Conservation (phyloP, 2,888 invertebrate species). For the Graphium colonna region DNA sequence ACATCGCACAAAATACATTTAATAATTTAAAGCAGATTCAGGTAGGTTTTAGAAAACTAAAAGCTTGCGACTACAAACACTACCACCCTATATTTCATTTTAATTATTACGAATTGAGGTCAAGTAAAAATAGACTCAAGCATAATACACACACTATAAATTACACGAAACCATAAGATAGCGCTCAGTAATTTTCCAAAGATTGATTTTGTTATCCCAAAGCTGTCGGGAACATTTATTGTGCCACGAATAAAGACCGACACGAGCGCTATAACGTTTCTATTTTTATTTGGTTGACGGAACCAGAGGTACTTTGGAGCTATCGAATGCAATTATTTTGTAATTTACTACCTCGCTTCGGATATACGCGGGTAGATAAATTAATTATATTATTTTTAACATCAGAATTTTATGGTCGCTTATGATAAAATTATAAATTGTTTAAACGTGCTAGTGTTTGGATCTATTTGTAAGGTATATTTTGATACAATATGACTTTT, state of each 20-base stretch:
- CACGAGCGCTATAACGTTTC: slow-evolving; percentile 1
- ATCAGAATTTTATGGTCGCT: no score
- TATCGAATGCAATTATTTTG: not conserved
- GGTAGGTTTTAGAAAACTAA: no score
- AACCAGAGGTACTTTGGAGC: not conserved
- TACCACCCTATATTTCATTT: slow-evolving; percentile 5
- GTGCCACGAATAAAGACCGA: not conserved
- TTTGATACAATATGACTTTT: no score
- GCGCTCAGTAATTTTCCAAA: not conserved
- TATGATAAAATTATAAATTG: no score
- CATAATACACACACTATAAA: not conserved
- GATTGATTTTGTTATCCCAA: slow-evolving; percentile 7
- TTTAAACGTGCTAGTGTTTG: no score
- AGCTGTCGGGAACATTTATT: slow-evolving; percentile 13
- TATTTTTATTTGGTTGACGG: slow-evolving; percentile 9
- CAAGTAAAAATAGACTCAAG: not conserved
- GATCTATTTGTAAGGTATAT: no score
- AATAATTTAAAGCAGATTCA: no score
- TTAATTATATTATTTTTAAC: no score
- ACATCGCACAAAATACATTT: no score
- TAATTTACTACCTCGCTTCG: not conserved
- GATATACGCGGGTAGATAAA: no score
- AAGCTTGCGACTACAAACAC: no score
- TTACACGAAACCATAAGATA: not conserved
- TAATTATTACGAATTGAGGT: not conserved